Evolutionary conservation across 2,888 invertebrate genomes (phyloP).

Genomic region (Diloba caeruleocephala): DNA sequence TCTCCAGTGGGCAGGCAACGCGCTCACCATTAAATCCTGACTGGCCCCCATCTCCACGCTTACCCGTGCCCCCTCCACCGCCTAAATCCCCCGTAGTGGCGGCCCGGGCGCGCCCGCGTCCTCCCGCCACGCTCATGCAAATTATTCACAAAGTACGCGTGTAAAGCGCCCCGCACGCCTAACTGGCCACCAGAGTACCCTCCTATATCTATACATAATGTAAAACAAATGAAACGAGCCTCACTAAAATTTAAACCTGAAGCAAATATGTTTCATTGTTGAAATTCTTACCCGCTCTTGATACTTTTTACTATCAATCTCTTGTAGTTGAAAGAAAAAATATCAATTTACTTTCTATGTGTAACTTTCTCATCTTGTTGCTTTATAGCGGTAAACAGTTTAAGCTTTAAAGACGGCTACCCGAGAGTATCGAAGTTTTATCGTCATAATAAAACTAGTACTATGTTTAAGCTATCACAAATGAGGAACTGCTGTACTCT

Average conservation of each 20-base stretch:
- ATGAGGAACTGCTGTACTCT: constrained; percentile 18
- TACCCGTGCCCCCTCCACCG: constrained; percentile 42
- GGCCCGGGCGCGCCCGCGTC: constrained; percentile 39
- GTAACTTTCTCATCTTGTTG: constrained; percentile 36
- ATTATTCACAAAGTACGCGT: constrained; percentile 80
- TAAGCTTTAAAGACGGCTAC: constrained; percentile 26
- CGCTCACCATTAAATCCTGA: constrained; percentile 70
- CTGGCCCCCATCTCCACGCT: constrained; percentile 47
- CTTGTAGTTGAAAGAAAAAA: constrained; percentile 24
- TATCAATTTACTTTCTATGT: constrained; percentile 34
- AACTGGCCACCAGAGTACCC: constrained; percentile 69
- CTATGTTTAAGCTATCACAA: constrained; percentile 22
- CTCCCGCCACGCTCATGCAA: constrained; percentile 67
- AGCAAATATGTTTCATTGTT: constrained; percentile 46
- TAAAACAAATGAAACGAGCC: constrained; percentile 60
- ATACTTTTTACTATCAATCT: constrained; percentile 23
- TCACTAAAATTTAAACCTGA: constrained; percentile 44
- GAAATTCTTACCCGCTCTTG: constrained; percentile 21
- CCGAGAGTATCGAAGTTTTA: constrained; percentile 31
- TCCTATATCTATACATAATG: constrained; percentile 62
- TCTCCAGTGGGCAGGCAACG: constrained; percentile 68
- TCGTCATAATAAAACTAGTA: constrained; percentile 38
- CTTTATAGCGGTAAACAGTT: constrained; percentile 40
- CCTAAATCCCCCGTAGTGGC: constrained; percentile 52
- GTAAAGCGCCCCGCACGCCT: constrained; percentile 69